phyloP scores from a whole-genome alignment of 2,113 vertebrate genomes.

The Clarias macrocephalus region DNA sequence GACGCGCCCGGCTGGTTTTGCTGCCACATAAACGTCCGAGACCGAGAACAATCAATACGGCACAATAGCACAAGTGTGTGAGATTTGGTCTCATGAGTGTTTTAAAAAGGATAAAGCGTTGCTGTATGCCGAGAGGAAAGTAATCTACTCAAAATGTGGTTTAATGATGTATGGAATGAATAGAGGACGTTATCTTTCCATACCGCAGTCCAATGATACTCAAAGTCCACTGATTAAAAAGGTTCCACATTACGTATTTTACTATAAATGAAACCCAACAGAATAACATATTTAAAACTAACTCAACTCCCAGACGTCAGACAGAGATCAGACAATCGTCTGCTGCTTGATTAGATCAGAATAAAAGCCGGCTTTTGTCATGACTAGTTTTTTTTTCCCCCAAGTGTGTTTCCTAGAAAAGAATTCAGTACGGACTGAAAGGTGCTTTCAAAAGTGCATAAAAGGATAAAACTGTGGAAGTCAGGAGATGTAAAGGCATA shows the following conservation, averaged over 20 bases:
- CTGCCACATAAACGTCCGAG: neutral
- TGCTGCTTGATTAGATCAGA: neutral
- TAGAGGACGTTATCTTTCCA: neutral
- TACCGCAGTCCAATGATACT: neutral
- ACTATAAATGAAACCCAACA: neutral
- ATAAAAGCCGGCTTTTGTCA: constrained; percentile 1
- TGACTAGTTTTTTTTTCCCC: neutral
- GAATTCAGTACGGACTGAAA: neutral
- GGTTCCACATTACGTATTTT: neutral
- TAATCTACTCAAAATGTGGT: constrained; percentile 4
- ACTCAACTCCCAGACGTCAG: neutral
- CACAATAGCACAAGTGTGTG: neutral
- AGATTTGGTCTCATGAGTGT: neutral
- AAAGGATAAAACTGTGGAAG: constrained; percentile 1
- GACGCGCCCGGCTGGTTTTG: neutral
- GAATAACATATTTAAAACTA: constrained; percentile 1
- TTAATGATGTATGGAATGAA: constrained; percentile 21
- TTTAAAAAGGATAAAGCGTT: neutral
- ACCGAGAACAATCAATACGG: neutral
- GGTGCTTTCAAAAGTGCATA: constrained; percentile 12
- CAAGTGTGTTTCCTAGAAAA: constrained; percentile 9
- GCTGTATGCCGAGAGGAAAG: neutral
- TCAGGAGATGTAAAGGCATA: neutral
- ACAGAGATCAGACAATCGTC: neutral
- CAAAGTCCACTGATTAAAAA: constrained; percentile 13